Conservation (phyloP, 2,888 invertebrate genomes). For the Epinotia ramella region DNA sequence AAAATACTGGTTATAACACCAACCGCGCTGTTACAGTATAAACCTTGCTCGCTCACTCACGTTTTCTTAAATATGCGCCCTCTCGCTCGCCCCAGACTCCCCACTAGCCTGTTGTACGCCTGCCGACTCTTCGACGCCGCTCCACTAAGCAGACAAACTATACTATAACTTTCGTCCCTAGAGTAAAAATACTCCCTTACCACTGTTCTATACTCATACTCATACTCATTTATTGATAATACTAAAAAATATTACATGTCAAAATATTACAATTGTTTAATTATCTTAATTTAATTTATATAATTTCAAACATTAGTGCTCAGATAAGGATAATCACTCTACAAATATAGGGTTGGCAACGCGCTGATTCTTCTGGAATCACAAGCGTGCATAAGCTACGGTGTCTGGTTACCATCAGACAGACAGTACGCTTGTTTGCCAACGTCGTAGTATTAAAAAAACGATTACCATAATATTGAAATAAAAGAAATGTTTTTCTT, state of each 20-base stretch:
- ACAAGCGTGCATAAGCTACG: not conserved
- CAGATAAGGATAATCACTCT: too few relatives aligned
- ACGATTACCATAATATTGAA: not conserved
- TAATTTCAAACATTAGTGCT: too few relatives aligned
- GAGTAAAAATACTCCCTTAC: not conserved
- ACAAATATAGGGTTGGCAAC: too few relatives aligned
- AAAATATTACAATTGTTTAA: too few relatives aligned
- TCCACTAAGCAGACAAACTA: slow-evolving; percentile 58
- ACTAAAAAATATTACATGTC: too few relatives aligned
- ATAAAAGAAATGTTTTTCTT: not conserved
- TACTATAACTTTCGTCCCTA: slow-evolving; percentile 6
- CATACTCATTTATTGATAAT: too few relatives aligned
- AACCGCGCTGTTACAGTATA: slow-evolving; percentile 47
- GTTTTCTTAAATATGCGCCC: slow-evolving; percentile 79
- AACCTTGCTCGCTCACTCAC: slow-evolving; percentile 69
- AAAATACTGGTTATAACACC: slow-evolving; percentile 14
- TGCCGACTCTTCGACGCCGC: slow-evolving; percentile 64
- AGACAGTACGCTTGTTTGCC: too few relatives aligned
- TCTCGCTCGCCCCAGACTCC: slow-evolving; percentile 75
- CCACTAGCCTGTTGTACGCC: slow-evolving; percentile 72
- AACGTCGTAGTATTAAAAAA: too few relatives aligned
- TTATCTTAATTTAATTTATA: too few relatives aligned
- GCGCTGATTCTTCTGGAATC: too few relatives aligned
- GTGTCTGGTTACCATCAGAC: not conserved
- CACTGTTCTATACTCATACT: too few relatives aligned